Conservation (phyloP, 2,888 invertebrate species). For the Torymus texanus region DNA sequence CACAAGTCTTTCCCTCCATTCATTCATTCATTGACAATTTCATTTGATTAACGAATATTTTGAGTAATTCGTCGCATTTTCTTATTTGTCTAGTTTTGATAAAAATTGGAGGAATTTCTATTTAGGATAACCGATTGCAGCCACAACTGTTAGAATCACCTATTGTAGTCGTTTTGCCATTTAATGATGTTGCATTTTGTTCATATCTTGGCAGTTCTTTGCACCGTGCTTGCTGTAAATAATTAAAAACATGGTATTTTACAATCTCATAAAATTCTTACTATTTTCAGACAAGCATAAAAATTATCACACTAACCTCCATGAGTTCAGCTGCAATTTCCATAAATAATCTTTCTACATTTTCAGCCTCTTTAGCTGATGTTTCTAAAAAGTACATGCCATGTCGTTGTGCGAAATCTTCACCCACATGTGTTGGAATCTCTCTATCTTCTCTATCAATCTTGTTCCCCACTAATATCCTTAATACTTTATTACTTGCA, state of each 20-base stretch:
- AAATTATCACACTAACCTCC: constrained; percentile 78
- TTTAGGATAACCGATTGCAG: constrained; percentile 73
- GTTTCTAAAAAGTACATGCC: constrained; percentile 99
- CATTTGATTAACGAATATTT: constrained; percentile 47
- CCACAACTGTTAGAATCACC: constrained; percentile 82
- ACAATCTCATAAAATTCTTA: background rate
- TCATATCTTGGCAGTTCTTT: constrained; percentile 88
- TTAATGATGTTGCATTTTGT: constrained; percentile 82
- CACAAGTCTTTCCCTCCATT: constrained; percentile 41
- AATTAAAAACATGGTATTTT: constrained; percentile 3
- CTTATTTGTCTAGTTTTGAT: constrained; percentile 19
- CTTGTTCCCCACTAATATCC: constrained; percentile 98
- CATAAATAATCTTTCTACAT: constrained; percentile 96
- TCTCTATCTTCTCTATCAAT: constrained; percentile 97
- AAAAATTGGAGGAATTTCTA: constrained; percentile 50
- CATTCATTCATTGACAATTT: constrained; percentile 37
- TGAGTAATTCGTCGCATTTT: constrained; percentile 23
- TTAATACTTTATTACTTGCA: constrained; percentile 94
- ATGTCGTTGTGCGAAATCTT: constrained; percentile 95
- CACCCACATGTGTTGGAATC: constrained; percentile 95
- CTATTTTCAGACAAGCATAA: background rate
- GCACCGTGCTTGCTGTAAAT: constrained; percentile 85
- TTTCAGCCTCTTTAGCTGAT: constrained; percentile 97
- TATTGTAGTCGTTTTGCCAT: constrained; percentile 83
- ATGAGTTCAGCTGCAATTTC: constrained; percentile 96